These are phyloP conservation scores for Sphaeridia pumilis DNA, from an alignment of 2,888 invertebrate species.

Conservation along the genomic window DNA sequence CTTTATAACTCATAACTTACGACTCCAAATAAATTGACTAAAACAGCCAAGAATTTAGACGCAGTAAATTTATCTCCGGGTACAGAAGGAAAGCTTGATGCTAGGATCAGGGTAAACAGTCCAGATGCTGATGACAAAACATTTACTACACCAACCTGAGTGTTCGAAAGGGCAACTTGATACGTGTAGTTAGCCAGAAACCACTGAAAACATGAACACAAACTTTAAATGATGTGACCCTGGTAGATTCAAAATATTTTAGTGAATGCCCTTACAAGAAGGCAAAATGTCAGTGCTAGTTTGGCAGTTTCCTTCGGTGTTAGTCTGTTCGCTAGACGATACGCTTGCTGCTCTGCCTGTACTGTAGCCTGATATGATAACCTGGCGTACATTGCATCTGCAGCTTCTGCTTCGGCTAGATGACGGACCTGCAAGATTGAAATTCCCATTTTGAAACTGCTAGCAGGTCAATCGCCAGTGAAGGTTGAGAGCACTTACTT, in stretches of 20 bases:
- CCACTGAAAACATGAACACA: constrained; percentile 56
- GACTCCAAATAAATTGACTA: constrained; percentile 63
- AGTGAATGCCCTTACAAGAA: constrained; percentile 54
- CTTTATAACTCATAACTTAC: constrained; percentile 47
- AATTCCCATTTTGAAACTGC: too few species aligned
- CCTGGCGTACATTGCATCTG: constrained; percentile 81
- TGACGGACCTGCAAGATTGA: constrained; percentile 67
- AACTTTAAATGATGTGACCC: not conserved
- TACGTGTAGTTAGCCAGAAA: constrained; percentile 87
- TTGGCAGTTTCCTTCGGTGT: constrained; percentile 64
- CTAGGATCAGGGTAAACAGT: constrained; percentile 74
- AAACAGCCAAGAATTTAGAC: constrained; percentile 69
- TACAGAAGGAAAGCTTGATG: constrained; percentile 73
- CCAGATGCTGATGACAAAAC: constrained; percentile 79
- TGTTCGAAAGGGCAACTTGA: constrained; percentile 72
- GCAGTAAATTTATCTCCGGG: constrained; percentile 70
- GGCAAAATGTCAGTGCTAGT: constrained; percentile 70
- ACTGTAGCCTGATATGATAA: constrained; percentile 88
- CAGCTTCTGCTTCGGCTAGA: constrained; percentile 80
- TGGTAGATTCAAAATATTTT: not conserved
- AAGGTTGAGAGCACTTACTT: constrained; percentile 38
- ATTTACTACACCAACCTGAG: constrained; percentile 75
- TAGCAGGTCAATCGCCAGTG: not conserved
- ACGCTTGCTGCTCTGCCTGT: constrained; percentile 65
- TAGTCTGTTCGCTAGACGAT: constrained; percentile 62